Base-by-base conservation (phyloP, 2,888 invertebrate genomes). In the Sphecodes monilicornis region DNA sequence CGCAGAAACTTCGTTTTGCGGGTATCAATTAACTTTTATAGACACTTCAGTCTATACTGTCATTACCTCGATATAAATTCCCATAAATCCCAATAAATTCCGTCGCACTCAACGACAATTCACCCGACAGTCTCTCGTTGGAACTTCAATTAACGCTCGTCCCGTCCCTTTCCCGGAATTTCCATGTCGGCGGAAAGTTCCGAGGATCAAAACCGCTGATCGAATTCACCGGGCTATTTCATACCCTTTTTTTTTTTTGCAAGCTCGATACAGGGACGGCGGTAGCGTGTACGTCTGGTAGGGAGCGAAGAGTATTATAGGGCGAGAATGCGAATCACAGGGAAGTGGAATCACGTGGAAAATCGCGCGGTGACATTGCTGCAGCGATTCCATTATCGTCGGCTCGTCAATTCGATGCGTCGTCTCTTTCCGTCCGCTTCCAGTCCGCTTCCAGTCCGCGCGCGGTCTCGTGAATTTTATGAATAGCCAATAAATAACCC, bases 321-420 rank as follows among this genome's bases (percentile, higher is more conserved):
- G 39, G 60, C 54, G 87, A 78, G 82, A 86, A 84, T 80, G 76
- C 78, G 86, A 84, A 88, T 86, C 84, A 71, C 80, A 36, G 78
- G 74, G 82, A 71, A 82, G 89, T 79, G 89, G 89, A 88, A 78
- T 88, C 87, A 70, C 85, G 82, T 68, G 89, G 88, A 89, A 88
- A 88, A 88, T 88, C 85, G 84, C 78, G 77, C 41, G 72, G 71
- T 77, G 86, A 86, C 80, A 84, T 89, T 74, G 84, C 84, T 18
- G 71, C 71, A 76, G 78, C 89, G 85, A 89, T 88, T 85, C 87
- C 87, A 88, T 88, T 89, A 89, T 81, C 81, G 73, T 64, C 73
- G 84, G 84, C 86, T 82, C 76, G 84, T 88, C 89, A 78, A 86
- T 82, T 88, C 84, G 81, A 79, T 57, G 77, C 78, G 46, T 11